Percentiles rank a stretch among this genome's conserved stretches.
These are phyloP conservation scores for Fregetta grallaria DNA, from an alignment of 2,113 vertebrate species.

Conservation along the genomic window DNA sequence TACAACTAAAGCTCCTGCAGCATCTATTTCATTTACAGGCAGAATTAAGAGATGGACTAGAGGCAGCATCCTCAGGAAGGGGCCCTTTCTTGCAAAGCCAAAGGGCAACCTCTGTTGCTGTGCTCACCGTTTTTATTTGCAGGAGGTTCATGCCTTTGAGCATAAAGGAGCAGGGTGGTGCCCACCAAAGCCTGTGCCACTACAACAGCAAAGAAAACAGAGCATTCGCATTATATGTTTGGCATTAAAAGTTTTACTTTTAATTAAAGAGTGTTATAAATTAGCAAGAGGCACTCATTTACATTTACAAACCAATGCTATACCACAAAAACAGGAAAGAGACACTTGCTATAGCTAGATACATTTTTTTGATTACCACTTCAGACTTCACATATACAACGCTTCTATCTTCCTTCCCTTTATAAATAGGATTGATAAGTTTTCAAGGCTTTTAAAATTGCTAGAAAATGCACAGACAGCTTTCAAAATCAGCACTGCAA, in stretches of 20 bases:
- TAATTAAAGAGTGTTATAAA: not conserved
- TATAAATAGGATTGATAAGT: not conserved
- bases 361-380: not conserved
- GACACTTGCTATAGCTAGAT: not conserved
- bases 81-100: not conserved
- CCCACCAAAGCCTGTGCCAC: not conserved
- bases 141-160: not conserved
- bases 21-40: not conserved
- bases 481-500: not conserved
- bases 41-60: not conserved
- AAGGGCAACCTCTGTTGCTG: not conserved
- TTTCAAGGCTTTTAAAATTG: not conserved
- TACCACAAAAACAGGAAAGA: not conserved
- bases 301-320: not conserved
- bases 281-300: not conserved
- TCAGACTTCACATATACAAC: not conserved
- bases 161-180: not conserved
- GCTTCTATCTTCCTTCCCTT: not conserved
- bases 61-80: not conserved
- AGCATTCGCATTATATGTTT: not conserved
- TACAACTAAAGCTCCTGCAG: not conserved
- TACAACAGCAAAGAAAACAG: not conserved
- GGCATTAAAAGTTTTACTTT: not conserved
- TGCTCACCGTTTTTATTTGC: not conserved
- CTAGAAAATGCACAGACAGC: not conserved